Conservation (phyloP, 1,140 invertebrate species). For the Heterodera carotae region DNA sequence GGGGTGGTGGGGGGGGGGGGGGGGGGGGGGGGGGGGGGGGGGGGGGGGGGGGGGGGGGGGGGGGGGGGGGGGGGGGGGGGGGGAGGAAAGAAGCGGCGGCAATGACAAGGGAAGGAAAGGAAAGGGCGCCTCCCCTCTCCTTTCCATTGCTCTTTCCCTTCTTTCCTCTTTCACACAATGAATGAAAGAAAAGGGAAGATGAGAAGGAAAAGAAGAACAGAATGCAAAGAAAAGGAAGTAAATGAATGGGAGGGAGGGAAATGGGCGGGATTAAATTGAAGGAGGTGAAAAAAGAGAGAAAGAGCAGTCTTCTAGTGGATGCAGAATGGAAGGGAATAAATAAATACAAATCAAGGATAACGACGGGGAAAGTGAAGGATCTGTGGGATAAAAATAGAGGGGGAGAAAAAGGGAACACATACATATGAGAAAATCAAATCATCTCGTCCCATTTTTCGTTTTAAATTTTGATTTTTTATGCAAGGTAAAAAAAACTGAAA, state of each 20-base stretch:
- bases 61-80: background rate
- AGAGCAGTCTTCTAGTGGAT: too few relatives aligned
- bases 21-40: background rate
- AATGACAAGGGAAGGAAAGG: background rate
- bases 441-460: too few relatives aligned
- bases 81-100: background rate
- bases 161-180: background rate
- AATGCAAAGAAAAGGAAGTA: conserved; percentile 2
- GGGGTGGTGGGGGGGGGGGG: background rate
- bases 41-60: background rate
- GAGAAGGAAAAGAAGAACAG: background rate
- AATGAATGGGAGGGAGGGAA: background rate
- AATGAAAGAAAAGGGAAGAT: background rate
- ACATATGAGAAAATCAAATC: too few relatives aligned
- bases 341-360: background rate
- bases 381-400: background rate
- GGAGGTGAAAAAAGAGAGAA: background rate
- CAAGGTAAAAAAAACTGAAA: too few relatives aligned
- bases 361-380: too few relatives aligned
- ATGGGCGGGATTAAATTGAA: background rate
- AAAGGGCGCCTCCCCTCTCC: background rate
- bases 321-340: background rate
- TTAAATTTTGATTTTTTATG: too few relatives aligned
- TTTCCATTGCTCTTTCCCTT: background rate
- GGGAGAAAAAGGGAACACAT: conserved; percentile 1